Percentiles rank a stretch among this genome's conserved stretches.
phyloP scores from a whole-genome alignment of 2,113 vertebrate species.

The Arenaria interpres region DNA sequence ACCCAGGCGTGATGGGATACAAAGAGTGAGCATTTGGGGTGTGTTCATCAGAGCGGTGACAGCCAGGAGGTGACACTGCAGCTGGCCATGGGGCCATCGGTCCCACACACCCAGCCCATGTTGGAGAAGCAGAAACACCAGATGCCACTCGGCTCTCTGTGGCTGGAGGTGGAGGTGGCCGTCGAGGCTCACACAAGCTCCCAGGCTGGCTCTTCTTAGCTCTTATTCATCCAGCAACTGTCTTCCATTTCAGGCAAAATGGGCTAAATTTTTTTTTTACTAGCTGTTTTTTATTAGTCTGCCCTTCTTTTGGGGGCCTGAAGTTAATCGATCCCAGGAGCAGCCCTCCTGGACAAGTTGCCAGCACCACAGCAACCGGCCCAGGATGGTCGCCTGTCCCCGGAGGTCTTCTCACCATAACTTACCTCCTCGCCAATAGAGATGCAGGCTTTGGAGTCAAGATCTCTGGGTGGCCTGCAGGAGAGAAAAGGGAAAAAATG shows the following conservation, averaged over 20 bases:
- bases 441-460: conserved; percentile 95
- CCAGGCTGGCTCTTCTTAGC: not conserved
- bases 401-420: not conserved
- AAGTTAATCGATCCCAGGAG: not conserved
- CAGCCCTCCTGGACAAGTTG: not conserved
- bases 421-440: conserved; percentile 94
- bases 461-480: conserved; percentile 89
- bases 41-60: not conserved
- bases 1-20: not conserved
- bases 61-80: not conserved
- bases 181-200: not conserved
- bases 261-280: not conserved
- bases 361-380: not conserved
- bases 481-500: not conserved
- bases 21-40: not conserved
- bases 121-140: not conserved
- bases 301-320: not conserved
- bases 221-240: not conserved
- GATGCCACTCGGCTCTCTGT: rapidly evolving
- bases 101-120: not conserved
- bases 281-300: not conserved
- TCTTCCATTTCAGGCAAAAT: not conserved
- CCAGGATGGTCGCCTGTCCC: not conserved
- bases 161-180: not conserved
- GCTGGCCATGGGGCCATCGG: not conserved